A percentile compares a stretch with the other conserved stretches of the same genome.
Evolutionary conservation across 2,888 invertebrate genomes (phyloP).

Genomic region (Lymantria dispar): DNA sequence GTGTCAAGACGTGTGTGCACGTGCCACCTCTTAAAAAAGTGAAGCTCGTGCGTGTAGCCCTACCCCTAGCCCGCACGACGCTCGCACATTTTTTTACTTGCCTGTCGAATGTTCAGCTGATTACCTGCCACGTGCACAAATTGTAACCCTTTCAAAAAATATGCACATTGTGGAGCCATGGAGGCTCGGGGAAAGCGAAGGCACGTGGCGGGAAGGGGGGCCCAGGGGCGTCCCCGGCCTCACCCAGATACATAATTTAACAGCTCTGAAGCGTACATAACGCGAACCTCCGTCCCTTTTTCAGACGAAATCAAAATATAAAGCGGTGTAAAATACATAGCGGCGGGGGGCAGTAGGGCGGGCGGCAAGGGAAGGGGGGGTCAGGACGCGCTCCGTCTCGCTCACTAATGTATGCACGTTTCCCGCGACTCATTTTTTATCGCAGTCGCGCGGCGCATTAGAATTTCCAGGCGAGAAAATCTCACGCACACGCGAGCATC

Average conservation of each 20-base stretch:
- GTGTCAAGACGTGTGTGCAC: no score
- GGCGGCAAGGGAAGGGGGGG: conserved; percentile 35
- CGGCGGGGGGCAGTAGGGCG: conserved; percentile 16
- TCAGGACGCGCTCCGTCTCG: conserved; percentile 57
- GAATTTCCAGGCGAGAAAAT: conserved; percentile 81
- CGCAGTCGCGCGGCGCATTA: conserved; percentile 81
- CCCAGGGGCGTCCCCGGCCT: conserved; percentile 7
- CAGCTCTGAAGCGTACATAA: conserved; percentile 47
- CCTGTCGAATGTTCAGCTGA: conserved; percentile 51
- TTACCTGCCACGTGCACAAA: conserved; percentile 56
- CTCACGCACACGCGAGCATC: conserved; percentile 57
- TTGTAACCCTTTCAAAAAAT: conserved; percentile 17
- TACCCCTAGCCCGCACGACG: conserved; percentile 55
- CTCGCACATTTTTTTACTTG: conserved; percentile 41
- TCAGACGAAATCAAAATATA: conserved; percentile 66
- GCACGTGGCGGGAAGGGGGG: conserved; percentile 1
- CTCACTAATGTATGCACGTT: conserved; percentile 78
- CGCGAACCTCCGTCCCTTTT: conserved; percentile 56
- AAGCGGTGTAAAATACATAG: conserved; percentile 65
- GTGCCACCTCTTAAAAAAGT: conserved; percentile 39
- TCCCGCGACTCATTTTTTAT: conserved; percentile 80
- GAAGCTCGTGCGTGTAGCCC: conserved; percentile 50
- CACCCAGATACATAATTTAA: conserved; percentile 55
- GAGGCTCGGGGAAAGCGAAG: neutral
- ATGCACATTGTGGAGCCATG: conserved; percentile 6